phyloP scores from a whole-genome alignment of 2,888 invertebrate species.

The Cosmopolites sordidus region DNA sequence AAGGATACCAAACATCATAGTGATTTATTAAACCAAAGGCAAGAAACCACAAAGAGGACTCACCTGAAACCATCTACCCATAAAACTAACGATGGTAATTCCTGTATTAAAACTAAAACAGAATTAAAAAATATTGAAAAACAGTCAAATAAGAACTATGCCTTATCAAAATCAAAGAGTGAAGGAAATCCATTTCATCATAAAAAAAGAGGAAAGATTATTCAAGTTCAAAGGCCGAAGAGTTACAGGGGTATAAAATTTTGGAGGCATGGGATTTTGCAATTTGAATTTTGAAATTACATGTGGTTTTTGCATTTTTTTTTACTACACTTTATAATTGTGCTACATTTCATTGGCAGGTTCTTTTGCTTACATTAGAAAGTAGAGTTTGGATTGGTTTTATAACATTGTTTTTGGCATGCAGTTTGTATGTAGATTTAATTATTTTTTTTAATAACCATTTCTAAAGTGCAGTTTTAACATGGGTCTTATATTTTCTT shows the following conservation, averaged over 20 bases:
- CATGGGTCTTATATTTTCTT: too few species aligned
- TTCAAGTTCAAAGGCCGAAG: constrained; percentile 41
- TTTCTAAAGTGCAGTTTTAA: too few species aligned
- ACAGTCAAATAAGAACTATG: constrained; percentile 30
- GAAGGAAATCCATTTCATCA: constrained; percentile 47
- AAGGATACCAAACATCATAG: background rate
- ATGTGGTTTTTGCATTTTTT: constrained; percentile 16
- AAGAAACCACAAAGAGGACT: background rate
- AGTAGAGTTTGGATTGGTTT: too few species aligned
- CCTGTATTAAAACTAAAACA: constrained; percentile 11
- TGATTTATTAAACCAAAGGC: background rate
- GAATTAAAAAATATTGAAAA: constrained; percentile 14
- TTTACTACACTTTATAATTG: background rate
- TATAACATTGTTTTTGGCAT: too few species aligned
- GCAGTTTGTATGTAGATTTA: too few species aligned
- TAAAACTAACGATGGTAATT: constrained; percentile 10
- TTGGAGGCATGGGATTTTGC: constrained; percentile 26
- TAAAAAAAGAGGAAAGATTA: constrained; percentile 44
- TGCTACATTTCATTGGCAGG: too few species aligned
- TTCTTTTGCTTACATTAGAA: too few species aligned
- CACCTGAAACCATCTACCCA: background rate
- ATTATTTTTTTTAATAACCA: too few species aligned
- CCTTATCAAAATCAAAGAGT: constrained; percentile 45
- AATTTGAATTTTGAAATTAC: constrained; percentile 13
- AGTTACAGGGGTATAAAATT: constrained; percentile 37